Percentiles rank a stretch among this genome's conserved stretches.
Conservation (phyloP, 2,113 vertebrate species). For the Progne subis region DNA sequence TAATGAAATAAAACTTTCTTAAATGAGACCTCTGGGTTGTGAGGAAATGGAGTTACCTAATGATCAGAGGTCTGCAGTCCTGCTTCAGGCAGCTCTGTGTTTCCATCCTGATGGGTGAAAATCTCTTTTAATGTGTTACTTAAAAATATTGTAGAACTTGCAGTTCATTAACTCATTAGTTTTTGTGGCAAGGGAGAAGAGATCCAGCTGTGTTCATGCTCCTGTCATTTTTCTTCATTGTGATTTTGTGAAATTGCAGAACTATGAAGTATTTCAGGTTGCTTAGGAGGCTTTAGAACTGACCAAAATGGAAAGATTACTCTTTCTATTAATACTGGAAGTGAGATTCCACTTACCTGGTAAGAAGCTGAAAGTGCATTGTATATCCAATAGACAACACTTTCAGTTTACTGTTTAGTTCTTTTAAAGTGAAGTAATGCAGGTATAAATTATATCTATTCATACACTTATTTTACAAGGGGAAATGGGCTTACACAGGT, state of each 20-base stretch:
- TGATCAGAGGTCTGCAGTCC: background rate
- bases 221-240: background rate
- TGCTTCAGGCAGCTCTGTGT: background rate
- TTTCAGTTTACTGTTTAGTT: background rate
- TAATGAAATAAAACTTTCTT: background rate
- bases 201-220: background rate
- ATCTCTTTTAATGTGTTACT: background rate
- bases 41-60: background rate
- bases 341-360: background rate
- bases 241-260: background rate
- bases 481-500: background rate
- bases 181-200: background rate
- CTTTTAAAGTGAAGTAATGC: background rate
- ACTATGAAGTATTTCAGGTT: background rate
- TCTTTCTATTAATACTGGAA: background rate
- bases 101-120: background rate
- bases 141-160: background rate
- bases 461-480: background rate
- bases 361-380: background rate
- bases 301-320: background rate
- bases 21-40: background rate
- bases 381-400: background rate
- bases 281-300: background rate
- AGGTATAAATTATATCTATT: background rate
- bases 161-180: background rate